phyloP scores from a whole-genome alignment of 37 sponge, comb jelly and placozoan species.

The Oopsacas minuta region DNA sequence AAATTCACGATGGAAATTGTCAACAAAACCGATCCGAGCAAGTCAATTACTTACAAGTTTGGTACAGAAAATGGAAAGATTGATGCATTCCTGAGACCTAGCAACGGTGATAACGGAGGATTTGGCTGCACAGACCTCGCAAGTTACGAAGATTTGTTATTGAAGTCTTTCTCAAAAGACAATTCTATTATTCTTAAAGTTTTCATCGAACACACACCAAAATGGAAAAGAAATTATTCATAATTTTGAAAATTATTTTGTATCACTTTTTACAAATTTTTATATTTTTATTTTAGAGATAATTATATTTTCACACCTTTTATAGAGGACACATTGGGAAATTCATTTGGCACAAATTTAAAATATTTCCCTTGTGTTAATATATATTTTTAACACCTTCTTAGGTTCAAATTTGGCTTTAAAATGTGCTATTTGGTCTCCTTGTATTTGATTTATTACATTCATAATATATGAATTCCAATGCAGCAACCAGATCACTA shows the following conservation, averaged over 20 bases:
- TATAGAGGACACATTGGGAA: neutral
- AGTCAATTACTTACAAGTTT: neutral
- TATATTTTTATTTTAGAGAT: neutral
- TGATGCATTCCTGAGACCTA: neutral
- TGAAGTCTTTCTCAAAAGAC: neutral
- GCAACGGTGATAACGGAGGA: neutral
- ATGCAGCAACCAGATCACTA: neutral
- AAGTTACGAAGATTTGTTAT: neutral
- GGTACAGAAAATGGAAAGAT: neutral
- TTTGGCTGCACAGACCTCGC: neutral
- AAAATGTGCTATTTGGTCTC: too few relatives aligned
- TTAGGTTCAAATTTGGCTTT: too few relatives aligned
- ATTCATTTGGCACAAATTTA: too few relatives aligned
- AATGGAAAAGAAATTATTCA: neutral
- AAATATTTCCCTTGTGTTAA: too few relatives aligned
- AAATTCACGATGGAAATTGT: neutral
- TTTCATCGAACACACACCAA: neutral
- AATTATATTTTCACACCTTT: neutral
- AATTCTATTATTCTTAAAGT: neutral
- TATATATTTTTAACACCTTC: too few relatives aligned
- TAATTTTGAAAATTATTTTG: neutral
- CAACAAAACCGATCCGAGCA: neutral
- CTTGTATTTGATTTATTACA: too few relatives aligned
- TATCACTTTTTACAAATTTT: neutral
- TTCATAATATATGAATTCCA: too few relatives aligned